Conservation (phyloP, 2,797 vertebrate genomes). For the Gymnodraco acuticeps region DNA sequence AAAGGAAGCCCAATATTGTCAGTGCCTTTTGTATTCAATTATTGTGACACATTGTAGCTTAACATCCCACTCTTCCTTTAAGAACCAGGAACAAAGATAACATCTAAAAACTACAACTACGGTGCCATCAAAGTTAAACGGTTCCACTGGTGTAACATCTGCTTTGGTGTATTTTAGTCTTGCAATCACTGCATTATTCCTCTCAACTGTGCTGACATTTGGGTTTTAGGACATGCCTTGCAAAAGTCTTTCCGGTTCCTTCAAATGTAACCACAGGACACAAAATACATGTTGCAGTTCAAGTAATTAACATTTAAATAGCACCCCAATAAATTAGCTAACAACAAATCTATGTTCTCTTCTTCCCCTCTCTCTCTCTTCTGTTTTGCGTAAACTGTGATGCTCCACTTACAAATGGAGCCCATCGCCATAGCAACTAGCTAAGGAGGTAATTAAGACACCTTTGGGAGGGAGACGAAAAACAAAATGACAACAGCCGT, state of each 20-base stretch:
- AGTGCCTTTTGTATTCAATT: background rate
- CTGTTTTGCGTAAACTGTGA: slow-evolving; percentile 2
- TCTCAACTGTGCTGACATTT: slow-evolving; percentile 46
- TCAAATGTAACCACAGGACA: slow-evolving; percentile 25
- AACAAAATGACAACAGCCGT: slow-evolving; percentile 58
- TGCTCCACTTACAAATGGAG: slow-evolving; percentile 43
- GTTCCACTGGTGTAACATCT: background rate
- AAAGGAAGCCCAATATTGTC: background rate
- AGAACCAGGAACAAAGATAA: background rate
- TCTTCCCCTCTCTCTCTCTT: background rate
- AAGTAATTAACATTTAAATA: slow-evolving; percentile 3
- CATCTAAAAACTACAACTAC: slow-evolving; percentile 4
- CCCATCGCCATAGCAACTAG: slow-evolving; percentile 53
- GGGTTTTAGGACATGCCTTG: slow-evolving; percentile 38
- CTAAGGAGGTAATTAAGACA: slow-evolving; percentile 51
- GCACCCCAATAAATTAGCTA: background rate
- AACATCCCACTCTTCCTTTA: background rate
- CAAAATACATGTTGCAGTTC: slow-evolving; percentile 6
- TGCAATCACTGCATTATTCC: slow-evolving; percentile 21
- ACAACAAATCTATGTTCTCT: background rate
- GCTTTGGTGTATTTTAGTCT: background rate
- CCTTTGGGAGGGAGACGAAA: slow-evolving; percentile 56
- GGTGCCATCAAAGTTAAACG: background rate
- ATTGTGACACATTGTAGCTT: background rate
- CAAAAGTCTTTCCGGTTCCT: slow-evolving; percentile 56